Evolutionary conservation across 2,797 vertebrate genomes (phyloP).

Genomic region (Botia almorhae): DNA sequence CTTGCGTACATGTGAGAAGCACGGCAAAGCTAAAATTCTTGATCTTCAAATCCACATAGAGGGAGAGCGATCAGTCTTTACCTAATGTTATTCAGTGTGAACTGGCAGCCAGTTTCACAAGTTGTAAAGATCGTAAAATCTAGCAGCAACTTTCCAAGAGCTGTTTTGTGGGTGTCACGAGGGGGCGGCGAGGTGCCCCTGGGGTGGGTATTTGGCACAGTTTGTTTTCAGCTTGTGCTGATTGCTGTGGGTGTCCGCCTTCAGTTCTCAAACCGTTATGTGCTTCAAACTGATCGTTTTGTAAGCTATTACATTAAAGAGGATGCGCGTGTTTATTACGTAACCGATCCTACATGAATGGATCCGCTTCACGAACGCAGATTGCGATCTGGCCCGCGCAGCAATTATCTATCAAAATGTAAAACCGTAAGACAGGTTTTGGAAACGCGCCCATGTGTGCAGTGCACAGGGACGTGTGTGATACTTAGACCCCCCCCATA

Average conservation of each 20-base stretch:
- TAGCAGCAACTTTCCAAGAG: conserved; percentile 37
- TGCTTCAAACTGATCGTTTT: conserved; percentile 31
- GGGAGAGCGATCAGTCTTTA: conserved; percentile 5
- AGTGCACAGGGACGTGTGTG: background rate
- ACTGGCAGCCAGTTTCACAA: background rate
- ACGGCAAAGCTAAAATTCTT: too few species aligned
- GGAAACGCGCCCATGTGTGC: background rate
- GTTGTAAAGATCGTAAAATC: conserved; percentile 30
- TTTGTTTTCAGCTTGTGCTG: conserved; percentile 46
- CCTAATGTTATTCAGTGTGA: conserved; percentile 20
- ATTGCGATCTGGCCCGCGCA: background rate
- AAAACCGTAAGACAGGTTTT: background rate
- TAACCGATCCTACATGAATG: conserved; percentile 16
- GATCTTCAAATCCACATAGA: background rate
- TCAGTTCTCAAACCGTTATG: conserved; percentile 42
- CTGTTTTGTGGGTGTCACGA: conserved; percentile 52
- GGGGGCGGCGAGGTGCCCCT: conserved; percentile 48
- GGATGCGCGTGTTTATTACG: conserved; percentile 28
- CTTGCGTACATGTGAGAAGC: too few species aligned
- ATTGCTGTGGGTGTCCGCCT: conserved; percentile 54
- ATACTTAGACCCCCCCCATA: background rate
- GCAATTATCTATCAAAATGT: background rate
- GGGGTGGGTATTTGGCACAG: conserved; percentile 45
- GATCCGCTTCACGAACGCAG: conserved; percentile 1
- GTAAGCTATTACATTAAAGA: conserved; percentile 34